These are phyloP conservation scores for Echinops telfairi DNA, from an alignment of 2,113 vertebrate species.

Conservation along the genomic window DNA sequence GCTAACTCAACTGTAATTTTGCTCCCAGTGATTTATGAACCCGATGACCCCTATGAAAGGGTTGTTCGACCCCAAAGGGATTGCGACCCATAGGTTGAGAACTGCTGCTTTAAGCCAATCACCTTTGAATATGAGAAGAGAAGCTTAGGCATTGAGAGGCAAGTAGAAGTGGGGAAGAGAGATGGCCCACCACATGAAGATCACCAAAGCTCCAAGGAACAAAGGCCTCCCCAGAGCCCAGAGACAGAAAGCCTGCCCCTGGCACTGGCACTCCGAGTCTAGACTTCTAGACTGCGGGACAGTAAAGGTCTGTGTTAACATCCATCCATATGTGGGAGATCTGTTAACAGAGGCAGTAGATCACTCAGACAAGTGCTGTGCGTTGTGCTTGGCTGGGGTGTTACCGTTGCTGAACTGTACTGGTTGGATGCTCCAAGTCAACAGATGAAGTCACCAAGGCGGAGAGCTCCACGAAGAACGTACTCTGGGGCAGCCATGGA, in stretches of 20 bases:
- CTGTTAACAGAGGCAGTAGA: neutral
- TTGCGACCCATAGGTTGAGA: too few species aligned
- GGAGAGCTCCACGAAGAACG: rapidly evolving
- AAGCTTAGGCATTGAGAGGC: neutral
- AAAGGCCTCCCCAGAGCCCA: neutral
- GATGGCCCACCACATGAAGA: neutral
- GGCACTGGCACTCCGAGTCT: neutral
- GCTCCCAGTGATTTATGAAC: too few species aligned
- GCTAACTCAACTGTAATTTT: too few species aligned
- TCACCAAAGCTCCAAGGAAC: neutral
- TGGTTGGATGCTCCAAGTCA: neutral
- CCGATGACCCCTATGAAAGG: too few species aligned
- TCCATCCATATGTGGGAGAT: neutral
- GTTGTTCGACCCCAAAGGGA: too few species aligned
- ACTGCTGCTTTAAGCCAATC: neutral
- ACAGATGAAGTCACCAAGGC: neutral
- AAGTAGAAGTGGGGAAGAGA: neutral
- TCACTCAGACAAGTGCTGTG: neutral
- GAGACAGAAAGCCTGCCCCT: neutral
- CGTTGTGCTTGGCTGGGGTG: neutral
- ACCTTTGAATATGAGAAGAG: neutral
- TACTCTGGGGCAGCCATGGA: too few species aligned
- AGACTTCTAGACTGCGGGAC: neutral
- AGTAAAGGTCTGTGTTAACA: neutral
- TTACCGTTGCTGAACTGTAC: neutral